phyloP scores from a whole-genome alignment of 2,797 vertebrate genomes.

The Nyctalus aviator region DNA sequence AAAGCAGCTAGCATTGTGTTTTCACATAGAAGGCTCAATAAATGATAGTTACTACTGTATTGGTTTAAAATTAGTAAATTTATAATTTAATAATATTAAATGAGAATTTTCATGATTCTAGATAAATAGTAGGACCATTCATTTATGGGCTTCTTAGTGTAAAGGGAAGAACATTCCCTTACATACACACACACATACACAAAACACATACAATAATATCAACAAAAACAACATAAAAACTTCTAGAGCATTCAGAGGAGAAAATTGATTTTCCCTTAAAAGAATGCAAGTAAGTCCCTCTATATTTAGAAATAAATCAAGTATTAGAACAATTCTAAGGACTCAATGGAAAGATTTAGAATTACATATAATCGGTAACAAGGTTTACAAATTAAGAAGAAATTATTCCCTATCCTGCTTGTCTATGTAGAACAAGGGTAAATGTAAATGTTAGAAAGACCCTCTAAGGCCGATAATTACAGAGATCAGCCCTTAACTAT shows the following conservation, averaged over 20 bases:
- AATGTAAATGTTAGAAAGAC: background rate
- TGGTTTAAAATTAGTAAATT: background rate
- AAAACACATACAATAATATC: background rate
- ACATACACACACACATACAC: fast-evolving
- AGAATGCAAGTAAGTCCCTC: background rate
- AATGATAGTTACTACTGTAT: background rate
- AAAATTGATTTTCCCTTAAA: background rate
- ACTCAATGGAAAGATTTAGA: background rate
- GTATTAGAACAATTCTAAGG: background rate
- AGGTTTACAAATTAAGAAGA: background rate
- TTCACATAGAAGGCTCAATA: background rate
- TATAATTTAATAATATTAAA: background rate
- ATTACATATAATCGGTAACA: background rate
- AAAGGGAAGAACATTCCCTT: background rate
- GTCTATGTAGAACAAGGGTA: background rate
- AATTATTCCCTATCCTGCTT: background rate
- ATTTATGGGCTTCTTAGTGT: background rate
- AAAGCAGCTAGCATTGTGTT: background rate
- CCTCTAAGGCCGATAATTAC: background rate
- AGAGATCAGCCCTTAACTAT: background rate
- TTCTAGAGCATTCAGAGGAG: background rate
- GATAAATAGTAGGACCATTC: background rate
- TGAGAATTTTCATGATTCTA: background rate
- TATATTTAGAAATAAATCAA: background rate
- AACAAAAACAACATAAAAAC: background rate